Percentiles rank a stretch among this genome's conserved stretches.
phyloP scores from a whole-genome alignment of 2,113 vertebrate species.

The Microcebus ravelobensis region DNA sequence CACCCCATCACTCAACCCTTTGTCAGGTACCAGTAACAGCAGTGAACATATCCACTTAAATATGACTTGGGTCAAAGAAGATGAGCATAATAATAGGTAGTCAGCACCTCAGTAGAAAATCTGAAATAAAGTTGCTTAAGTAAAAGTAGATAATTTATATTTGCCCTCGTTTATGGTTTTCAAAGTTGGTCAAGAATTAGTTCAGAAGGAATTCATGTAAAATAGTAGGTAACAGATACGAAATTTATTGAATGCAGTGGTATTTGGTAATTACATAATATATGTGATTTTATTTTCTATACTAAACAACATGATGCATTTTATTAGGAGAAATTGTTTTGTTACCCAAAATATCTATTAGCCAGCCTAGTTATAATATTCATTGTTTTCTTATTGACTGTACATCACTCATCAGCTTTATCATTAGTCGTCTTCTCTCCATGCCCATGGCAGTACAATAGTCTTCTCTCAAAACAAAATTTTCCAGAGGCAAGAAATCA shows the following conservation, averaged over 20 bases:
- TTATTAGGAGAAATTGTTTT: not conserved
- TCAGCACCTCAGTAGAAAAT: not conserved
- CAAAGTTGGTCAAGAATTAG: not conserved
- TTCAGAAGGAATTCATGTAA: not conserved
- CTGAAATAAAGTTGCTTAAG: not conserved
- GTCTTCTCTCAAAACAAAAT: not conserved
- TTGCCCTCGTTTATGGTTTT: not conserved
- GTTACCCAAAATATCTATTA: not conserved
- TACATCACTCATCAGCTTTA: not conserved
- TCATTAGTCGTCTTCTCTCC: not conserved
- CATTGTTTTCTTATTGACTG: not conserved
- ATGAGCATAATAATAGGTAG: not conserved
- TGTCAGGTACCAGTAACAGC: not conserved
- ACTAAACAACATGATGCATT: not conserved
- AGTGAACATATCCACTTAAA: not conserved
- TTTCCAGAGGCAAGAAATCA: not conserved
- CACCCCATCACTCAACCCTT: not conserved
- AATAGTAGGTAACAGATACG: not conserved
- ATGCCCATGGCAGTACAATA: not conserved
- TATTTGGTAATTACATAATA: not conserved
- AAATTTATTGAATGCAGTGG: not conserved
- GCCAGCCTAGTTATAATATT: not conserved
- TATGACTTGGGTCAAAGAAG: slow-evolving; percentile 5
- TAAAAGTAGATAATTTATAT: not conserved
- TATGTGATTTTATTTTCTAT: not conserved